Base-by-base conservation (phyloP, 2,888 invertebrate genomes). In the Lutraria lutraria region DNA sequence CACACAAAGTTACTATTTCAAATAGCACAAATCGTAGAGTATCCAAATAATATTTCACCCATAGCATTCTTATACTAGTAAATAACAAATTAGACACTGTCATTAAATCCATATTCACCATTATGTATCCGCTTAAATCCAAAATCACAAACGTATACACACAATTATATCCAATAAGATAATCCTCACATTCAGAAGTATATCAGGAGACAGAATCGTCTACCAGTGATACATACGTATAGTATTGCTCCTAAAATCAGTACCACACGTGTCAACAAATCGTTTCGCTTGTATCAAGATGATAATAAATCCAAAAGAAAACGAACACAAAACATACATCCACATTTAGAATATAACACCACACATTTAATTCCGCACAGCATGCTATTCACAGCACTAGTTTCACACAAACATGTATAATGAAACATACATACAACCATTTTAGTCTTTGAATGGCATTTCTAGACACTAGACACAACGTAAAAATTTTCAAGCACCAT, bases 341-440 rank as follows among this genome's bases (percentile, higher is more conserved):
- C 63, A 68, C n/a, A n/a, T 68, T 68, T 68, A 68, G 63, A 68
- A 68, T 68, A 68, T 10, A 68, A 25, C 63, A 68, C 25, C 63
- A 12, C 63, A n/a, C 63, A 25, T 12, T 13, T 68, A 68, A 25
- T 25, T 68, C 63, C 63, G 12, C 10, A 25, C 2, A 63, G 21
- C 12, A n/a, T 68, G 63, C 0, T 13, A 68, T 25, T 43, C 1
- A 68, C 10, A 25, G 25, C 63, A 68, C 12, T 43, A 43, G 43
- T 43, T 43, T 43, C 8, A 8, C 8, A 43, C 43, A 16, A 56
- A 12, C 56, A 56, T 19, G 3, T 13, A 56, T 13, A 8, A 3
- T 56, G 56, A 3, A 56, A 56, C 15, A 19, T 12, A 68, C 63
- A 25, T 4, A n/a, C n/a, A n/a, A n/a, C 25, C 63, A 21, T 68